Base-by-base conservation (phyloP, 2,797 vertebrate genomes). In the Bradypodion pumilum region DNA sequence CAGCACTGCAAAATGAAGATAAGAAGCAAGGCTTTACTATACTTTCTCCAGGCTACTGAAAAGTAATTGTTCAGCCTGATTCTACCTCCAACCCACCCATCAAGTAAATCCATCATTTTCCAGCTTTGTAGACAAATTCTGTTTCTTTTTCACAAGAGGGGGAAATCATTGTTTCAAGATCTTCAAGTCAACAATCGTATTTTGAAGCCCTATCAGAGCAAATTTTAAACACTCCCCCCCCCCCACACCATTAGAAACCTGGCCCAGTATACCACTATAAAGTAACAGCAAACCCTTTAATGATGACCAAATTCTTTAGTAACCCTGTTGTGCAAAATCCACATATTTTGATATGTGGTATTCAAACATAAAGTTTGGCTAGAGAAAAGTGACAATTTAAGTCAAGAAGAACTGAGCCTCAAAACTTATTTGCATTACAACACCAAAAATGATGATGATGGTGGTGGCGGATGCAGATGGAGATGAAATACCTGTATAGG, bases 331-430 rank as follows among this genome's bases (percentile, higher is more conserved):
- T 46, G 16, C 21, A 77, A 80, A 68, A 27, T 73, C 70, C 83
- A 68, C 60, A 74, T 70, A 12, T 25, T 74, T 80, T 74, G 40
- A 42, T 27, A 32, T 60, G 60, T 27, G 35, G 46, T 15, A 25
- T 80, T 80, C 46, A 60, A 80, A 44, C 60, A 74, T 72, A 74
- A 59, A 74, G 60, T 65, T 74, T 74, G 77, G 70, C 70, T 66
- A 63, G 60, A 32, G 68, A 8, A 35, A 52, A 66, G 15, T 12
- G 65, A 35, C 73, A 32, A 74, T 32, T 44, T 23, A 35, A 73
- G 60, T 29, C 83, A 66, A 19, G 15, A 49, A 37, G 16, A 8
- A 49, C 27, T 79, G 35, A 49, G 63, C 23, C 3, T 5, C 46
- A 40, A 46, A 77, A 69, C 44, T 25, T 65, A n/a, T 80, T 52